Evolutionary conservation across 2,113 vertebrate species (phyloP).

Genomic region (Probosciger aterrimus): DNA sequence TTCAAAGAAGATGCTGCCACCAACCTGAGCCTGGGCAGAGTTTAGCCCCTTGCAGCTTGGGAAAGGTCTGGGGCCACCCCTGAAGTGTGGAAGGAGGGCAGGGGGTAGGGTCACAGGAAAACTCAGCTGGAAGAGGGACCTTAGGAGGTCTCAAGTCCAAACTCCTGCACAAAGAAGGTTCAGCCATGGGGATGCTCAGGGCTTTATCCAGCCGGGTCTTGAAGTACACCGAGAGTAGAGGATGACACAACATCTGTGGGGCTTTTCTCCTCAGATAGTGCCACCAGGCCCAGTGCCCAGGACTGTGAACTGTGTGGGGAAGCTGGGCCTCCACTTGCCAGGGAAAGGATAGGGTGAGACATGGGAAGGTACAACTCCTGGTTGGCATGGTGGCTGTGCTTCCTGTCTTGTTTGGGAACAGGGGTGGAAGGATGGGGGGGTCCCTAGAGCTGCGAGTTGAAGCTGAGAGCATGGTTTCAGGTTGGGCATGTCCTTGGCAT

Average conservation of each 20-base stretch:
- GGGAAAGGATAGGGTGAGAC: background rate
- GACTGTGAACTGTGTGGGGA: background rate
- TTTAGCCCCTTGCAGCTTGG: background rate
- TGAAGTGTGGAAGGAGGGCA: background rate
- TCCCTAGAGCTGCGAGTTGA: background rate
- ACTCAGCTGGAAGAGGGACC: background rate
- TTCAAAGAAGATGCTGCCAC: background rate
- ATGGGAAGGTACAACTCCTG: background rate
- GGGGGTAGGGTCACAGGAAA: background rate
- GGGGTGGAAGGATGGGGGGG: background rate
- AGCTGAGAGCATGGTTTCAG: background rate
- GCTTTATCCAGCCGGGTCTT: background rate
- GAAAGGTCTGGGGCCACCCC: background rate
- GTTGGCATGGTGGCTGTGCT: background rate
- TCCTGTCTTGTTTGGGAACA: background rate
- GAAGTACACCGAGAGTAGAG: background rate
- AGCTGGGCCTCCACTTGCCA: background rate
- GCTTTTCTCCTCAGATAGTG: background rate
- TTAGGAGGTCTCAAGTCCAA: background rate
- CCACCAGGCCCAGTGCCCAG: background rate
- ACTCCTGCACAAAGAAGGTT: background rate
- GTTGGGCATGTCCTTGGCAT: background rate
- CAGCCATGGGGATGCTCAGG: background rate
- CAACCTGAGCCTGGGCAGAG: background rate
- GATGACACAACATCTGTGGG: background rate